Evolutionary conservation across 1,140 invertebrate species (phyloP).

Genomic region (Ericerus pela): DNA sequence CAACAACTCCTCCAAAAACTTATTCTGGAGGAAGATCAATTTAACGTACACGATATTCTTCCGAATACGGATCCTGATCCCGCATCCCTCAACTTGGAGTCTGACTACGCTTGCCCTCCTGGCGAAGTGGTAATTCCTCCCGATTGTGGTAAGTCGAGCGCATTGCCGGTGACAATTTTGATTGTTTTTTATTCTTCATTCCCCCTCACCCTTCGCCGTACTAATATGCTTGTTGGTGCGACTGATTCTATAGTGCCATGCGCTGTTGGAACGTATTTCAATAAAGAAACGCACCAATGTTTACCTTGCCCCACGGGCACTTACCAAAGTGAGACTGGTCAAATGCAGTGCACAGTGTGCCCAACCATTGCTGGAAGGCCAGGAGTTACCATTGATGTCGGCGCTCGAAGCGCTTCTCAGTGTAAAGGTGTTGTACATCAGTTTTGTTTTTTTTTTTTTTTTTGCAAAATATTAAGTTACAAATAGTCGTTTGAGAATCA

Average conservation of each 20-base stretch:
- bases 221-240: no score
- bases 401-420: constrained; percentile 69
- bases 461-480: no score
- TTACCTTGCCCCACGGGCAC: constrained; percentile 70
- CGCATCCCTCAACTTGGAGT: constrained; percentile 64
- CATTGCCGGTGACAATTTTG: not conserved
- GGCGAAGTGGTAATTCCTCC: constrained; percentile 85
- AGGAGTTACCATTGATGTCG: constrained; percentile 69
- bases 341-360: constrained; percentile 72
- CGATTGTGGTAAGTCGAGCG: constrained; percentile 55
- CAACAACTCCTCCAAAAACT: constrained; percentile 67
- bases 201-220: no score
- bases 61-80: constrained; percentile 89
- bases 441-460: no score
- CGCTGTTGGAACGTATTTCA: constrained; percentile 78
- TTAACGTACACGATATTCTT: constrained; percentile 79
- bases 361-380: constrained; percentile 70
- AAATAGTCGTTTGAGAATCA: no score
- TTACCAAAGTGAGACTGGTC: constrained; percentile 87
- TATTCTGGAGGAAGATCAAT: constrained; percentile 81
- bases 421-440: constrained; percentile 54
- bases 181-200: not conserved
- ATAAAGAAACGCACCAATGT: constrained; percentile 58
- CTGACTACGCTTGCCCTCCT: constrained; percentile 80
- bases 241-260: constrained; percentile 59